Percentiles rank a stretch among this genome's conserved stretches.
Evolutionary conservation across 2,888 invertebrate species (phyloP).

Genomic region (Clanis bilineata): DNA sequence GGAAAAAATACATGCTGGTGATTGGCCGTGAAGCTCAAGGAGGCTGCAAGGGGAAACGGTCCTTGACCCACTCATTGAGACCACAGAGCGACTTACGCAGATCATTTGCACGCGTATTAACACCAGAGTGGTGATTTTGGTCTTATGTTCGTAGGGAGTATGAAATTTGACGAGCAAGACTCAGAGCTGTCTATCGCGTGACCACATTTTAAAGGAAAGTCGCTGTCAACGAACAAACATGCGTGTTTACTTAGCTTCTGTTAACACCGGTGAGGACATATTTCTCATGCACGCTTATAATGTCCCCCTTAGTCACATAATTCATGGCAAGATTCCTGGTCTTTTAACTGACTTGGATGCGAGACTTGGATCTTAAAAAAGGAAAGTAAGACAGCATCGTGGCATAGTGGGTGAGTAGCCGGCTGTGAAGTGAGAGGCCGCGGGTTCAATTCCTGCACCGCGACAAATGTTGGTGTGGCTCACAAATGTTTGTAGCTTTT

Average conservation of each 20-base stretch:
- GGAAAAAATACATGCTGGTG: slow-evolving; percentile 67
- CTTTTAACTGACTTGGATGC: too few relatives aligned
- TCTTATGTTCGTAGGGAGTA: not conserved
- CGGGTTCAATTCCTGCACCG: too few relatives aligned
- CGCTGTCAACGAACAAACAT: not conserved
- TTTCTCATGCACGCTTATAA: not conserved
- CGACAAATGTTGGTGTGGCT: too few relatives aligned
- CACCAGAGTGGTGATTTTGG: slow-evolving; percentile 25
- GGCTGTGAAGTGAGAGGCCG: too few relatives aligned
- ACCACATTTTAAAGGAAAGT: not conserved
- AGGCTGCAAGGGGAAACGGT: slow-evolving; percentile 77
- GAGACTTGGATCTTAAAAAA: too few relatives aligned
- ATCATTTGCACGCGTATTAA: slow-evolving; percentile 42
- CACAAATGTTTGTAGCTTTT: too few relatives aligned
- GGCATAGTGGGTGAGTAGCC: too few relatives aligned
- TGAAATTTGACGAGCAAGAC: not conserved
- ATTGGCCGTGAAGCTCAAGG: slow-evolving; percentile 76
- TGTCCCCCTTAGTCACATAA: too few relatives aligned
- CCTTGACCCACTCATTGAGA: slow-evolving; percentile 71
- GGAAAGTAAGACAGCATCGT: too few relatives aligned
- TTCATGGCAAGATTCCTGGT: too few relatives aligned
- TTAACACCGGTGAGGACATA: too few relatives aligned
- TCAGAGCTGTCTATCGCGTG: not conserved
- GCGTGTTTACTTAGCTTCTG: not conserved
- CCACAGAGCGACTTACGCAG: slow-evolving; percentile 32